These are phyloP conservation scores for Harpagifer antarcticus DNA, from an alignment of 2,797 vertebrate genomes.

Conservation along the genomic window DNA sequence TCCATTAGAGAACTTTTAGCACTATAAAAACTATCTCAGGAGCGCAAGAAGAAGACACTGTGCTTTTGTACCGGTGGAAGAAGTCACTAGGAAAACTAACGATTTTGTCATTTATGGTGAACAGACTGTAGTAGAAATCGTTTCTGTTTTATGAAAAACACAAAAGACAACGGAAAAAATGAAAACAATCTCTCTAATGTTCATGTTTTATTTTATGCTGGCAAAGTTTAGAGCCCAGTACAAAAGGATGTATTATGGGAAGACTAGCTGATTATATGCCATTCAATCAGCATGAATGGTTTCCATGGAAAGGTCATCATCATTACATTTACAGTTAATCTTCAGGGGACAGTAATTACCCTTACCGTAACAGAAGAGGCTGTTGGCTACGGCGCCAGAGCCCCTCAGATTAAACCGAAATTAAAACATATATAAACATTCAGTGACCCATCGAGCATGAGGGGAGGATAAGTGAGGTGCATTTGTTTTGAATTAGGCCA, in stretches of 20 bases:
- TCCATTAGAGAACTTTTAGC: slow-evolving; percentile 45
- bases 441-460: slow-evolving; percentile 44
- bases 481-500: slow-evolving; percentile 74
- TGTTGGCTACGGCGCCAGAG: slow-evolving; percentile 33
- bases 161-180: slow-evolving; percentile 14
- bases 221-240: slow-evolving; percentile 20
- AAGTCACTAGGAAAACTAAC: slow-evolving; percentile 11
- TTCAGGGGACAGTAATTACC: slow-evolving; percentile 58
- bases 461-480: slow-evolving; percentile 32
- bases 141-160: slow-evolving; percentile 22
- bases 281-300: slow-evolving; percentile 56
- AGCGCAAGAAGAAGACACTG: slow-evolving; percentile 17
- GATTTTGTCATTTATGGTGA: slow-evolving; percentile 10
- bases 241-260: slow-evolving; percentile 43
- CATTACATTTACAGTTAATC: slow-evolving; percentile 68
- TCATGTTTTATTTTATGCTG: slow-evolving; percentile 27
- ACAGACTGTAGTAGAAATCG: slow-evolving; percentile 3
- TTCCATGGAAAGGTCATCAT: slow-evolving; percentile 76
- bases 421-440: slow-evolving; percentile 65
- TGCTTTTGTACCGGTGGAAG: slow-evolving; percentile 13
- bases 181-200: slow-evolving; percentile 12
- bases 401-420: slow-evolving; percentile 53
- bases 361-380: slow-evolving; percentile 51
- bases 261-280: slow-evolving; percentile 37
- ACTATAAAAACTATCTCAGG: slow-evolving; percentile 35